Evolutionary conservation across 2,888 invertebrate genomes (phyloP).

Genomic region (Ophion ellenae): DNA sequence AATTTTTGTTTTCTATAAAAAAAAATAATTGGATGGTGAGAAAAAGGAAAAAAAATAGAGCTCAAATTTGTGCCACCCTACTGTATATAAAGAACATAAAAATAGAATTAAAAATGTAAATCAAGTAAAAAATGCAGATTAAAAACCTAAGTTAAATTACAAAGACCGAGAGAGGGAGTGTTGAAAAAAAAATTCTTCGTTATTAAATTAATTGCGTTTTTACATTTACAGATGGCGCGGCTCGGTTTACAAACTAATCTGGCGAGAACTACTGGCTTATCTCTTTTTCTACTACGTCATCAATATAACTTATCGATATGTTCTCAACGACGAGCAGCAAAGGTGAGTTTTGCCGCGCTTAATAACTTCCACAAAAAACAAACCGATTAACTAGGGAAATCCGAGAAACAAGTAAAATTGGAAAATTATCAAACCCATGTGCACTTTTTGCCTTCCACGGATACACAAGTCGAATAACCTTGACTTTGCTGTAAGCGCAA

Average conservation of each 20-base stretch:
- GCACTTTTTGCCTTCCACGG: neutral
- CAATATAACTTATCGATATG: conserved; percentile 94
- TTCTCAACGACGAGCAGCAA: conserved; percentile 91
- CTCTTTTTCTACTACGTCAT: conserved; percentile 93
- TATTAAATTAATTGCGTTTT: neutral
- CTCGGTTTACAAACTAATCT: conserved; percentile 97
- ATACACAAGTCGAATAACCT: conserved; percentile 4
- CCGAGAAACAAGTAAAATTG: no score
- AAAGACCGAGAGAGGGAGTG: no score
- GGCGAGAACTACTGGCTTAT: conserved; percentile 96
- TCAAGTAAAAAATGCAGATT: no score
- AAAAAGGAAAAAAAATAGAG: no score
- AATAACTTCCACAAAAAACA: neutral
- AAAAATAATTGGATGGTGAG: no score
- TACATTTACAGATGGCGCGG: conserved; percentile 93
- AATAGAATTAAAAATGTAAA: no score
- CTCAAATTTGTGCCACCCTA: no score
- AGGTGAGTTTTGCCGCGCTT: conserved; percentile 85
- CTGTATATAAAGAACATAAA: no score
- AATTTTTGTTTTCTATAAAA: no score
- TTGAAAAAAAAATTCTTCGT: no score
- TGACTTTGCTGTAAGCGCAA: conserved; percentile 35
- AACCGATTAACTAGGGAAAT: neutral
- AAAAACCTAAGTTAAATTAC: no score
- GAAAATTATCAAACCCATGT: neutral